phyloP scores from a whole-genome alignment of 2,113 vertebrate species.

The Phoenicopterus ruber region DNA sequence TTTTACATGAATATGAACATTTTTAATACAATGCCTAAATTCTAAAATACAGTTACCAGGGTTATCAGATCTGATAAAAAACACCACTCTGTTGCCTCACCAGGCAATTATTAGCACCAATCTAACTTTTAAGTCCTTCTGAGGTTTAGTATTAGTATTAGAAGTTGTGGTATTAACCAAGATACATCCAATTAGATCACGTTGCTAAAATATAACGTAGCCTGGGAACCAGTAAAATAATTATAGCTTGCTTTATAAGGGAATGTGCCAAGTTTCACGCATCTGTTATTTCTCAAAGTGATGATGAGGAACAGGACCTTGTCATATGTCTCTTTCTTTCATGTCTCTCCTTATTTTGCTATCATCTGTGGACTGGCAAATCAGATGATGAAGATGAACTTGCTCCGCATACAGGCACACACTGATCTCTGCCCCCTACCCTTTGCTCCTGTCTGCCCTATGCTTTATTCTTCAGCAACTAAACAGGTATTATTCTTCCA shows the following conservation, averaged over 20 bases:
- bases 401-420: neutral
- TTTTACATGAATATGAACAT: neutral
- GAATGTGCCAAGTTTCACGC: neutral
- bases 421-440: neutral
- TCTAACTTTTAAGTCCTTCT: neutral
- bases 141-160: neutral
- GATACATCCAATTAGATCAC: neutral
- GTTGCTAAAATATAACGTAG: neutral
- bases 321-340: neutral
- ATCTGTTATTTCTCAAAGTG: neutral
- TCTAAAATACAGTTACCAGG: neutral
- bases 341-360: neutral
- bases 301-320: neutral
- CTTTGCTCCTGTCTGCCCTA: neutral
- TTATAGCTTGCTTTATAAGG: neutral
- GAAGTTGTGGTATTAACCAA: neutral
- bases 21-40: neutral
- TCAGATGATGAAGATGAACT: neutral
- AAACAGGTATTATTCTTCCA: neutral
- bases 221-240: neutral
- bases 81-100: neutral
- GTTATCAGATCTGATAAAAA: neutral
- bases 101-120: neutral
- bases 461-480: neutral
- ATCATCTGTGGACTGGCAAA: neutral